Percentiles rank a stretch among this genome's conserved stretches.
Conservation (phyloP, 2,888 invertebrate species). For the Orchestes rusci region DNA sequence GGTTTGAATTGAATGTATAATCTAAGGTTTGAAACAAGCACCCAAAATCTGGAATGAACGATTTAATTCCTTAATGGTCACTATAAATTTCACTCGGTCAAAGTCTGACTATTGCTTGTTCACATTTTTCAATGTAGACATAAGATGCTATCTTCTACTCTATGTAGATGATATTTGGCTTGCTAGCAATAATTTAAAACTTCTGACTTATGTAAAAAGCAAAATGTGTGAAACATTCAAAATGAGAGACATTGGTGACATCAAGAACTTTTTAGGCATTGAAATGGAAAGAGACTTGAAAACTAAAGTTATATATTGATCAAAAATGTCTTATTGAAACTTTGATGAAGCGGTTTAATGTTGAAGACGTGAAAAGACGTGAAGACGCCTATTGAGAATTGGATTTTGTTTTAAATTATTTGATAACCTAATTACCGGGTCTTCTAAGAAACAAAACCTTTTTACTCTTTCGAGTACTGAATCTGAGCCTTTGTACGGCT, state of each 20-base stretch:
- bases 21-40: background rate
- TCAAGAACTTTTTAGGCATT: too few species aligned
- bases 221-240: background rate
- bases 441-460: too few species aligned
- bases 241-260: too few species aligned
- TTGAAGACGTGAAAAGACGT: background rate
- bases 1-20: too few species aligned
- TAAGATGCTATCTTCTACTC: background rate
- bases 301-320: too few species aligned
- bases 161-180: background rate
- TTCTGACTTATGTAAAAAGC: background rate
- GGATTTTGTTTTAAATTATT: too few species aligned
- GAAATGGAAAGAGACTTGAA: too few species aligned
- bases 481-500: too few species aligned
- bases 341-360: too few species aligned
- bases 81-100: background rate
- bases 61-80: background rate
- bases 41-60: background rate
- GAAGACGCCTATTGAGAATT: background rate
- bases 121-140: background rate
- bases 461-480: too few species aligned
- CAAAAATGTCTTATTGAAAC: too few species aligned
- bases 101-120: background rate
- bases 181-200: background rate
- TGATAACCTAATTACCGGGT: too few species aligned